phyloP scores from a whole-genome alignment of 1,140 invertebrate species.

The Argopecten irradians region DNA sequence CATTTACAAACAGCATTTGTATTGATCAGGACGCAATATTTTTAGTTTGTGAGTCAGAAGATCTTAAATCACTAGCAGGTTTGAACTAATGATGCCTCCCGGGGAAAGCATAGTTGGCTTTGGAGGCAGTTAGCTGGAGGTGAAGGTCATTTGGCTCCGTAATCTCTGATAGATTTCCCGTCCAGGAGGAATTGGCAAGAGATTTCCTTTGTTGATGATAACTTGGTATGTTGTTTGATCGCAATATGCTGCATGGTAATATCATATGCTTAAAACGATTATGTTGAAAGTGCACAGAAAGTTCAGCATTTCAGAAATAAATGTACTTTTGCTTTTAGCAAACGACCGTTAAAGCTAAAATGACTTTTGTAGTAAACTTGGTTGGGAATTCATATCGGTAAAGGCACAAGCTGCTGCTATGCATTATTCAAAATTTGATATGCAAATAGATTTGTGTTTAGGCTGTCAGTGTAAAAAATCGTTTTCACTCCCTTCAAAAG shows the following conservation, averaged over 20 bases:
- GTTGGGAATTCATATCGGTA: neutral
- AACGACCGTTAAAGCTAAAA: neutral
- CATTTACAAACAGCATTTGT: slow-evolving; percentile 17
- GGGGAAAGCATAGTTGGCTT: neutral
- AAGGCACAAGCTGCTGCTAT: neutral
- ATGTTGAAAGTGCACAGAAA: neutral
- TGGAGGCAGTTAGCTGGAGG: neutral
- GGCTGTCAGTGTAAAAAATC: neutral
- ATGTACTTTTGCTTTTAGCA: neutral
- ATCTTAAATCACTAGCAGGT: slow-evolving; percentile 5
- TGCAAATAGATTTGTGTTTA: neutral
- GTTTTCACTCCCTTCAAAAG: neutral
- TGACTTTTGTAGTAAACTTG: neutral
- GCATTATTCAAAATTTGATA: neutral
- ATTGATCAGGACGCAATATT: neutral
- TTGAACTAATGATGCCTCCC: neutral
- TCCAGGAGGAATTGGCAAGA: neutral
- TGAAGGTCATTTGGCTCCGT: neutral
- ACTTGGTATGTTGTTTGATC: neutral
- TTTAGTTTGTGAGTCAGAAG: neutral
- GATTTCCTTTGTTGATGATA: neutral
- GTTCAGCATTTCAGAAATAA: neutral
- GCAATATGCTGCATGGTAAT: neutral
- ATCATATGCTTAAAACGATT: neutral
- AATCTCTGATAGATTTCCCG: neutral